Evolutionary conservation across 1,140 invertebrate species (phyloP), one percentile per base, ranked within the genome.

Genomic region (Drosophila triauraria): DNA sequence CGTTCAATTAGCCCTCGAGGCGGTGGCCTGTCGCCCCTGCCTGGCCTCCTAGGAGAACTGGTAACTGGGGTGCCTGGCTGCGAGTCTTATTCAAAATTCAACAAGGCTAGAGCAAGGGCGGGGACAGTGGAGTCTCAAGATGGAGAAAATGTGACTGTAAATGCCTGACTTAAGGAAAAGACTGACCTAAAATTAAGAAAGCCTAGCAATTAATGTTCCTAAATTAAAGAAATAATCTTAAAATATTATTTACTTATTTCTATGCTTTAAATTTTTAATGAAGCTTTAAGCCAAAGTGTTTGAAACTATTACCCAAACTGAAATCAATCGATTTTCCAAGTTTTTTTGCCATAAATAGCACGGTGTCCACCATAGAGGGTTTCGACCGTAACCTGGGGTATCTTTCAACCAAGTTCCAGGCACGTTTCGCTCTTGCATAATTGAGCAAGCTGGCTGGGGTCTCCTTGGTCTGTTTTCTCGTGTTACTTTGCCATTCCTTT

Each of bases 1-100:
- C 85, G 81, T 88, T 88, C 81, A 88, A 88, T 88, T 88, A 88
- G 85, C 85, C 59, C 78, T 67, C 80, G 62, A 72, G 80, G 80
- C 63, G 75, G 38, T 20, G 20, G 20, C 42, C 25, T 15, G 30
- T 20, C 35, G n/a, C 15, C 68, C 23, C 35, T n/a, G 30, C 44
- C 17, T 20, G 5, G 0, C 13, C 1, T 27, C 42, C 50, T 42
- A 58, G 65, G 67, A 50, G 53, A 25, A 5, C 35, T 20, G n/a
- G n/a, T 35, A 25, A 5, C 35, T 20, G 44, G 25, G 1, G 69
- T 43, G 35, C 13, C 67, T 38, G 56, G 51, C 43, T 20, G n/a
- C 27, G 53, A 43, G 30, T 40, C 68, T 60, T 74, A 74, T 74
- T 74, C 68, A 60, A 74, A 72, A 48, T 88, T 78, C 72, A 87